These are phyloP conservation scores for Amniataba percoides DNA, from an alignment of 2,797 vertebrate species.

Conservation along the genomic window DNA sequence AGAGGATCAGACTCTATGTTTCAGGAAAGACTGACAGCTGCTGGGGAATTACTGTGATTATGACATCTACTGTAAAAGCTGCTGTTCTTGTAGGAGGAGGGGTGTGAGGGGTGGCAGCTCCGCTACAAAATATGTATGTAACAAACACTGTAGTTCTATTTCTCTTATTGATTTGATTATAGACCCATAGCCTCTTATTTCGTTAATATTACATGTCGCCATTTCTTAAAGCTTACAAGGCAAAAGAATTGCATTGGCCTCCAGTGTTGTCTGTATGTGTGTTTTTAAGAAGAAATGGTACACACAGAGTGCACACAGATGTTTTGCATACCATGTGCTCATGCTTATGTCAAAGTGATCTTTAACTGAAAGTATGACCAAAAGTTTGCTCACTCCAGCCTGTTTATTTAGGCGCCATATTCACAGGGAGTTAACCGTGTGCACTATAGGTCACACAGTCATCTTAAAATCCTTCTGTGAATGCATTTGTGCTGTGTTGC, in stretches of 20 bases:
- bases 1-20: neutral
- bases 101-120: neutral
- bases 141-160: neutral
- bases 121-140: neutral
- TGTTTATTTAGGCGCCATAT: neutral
- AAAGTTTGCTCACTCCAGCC: neutral
- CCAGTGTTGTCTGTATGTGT: neutral
- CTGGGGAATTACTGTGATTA: too few species aligned
- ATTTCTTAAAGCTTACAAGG: neutral
- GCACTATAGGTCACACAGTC: neutral
- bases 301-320: neutral
- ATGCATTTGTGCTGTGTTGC: conserved; percentile 24
- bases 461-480: conserved; percentile 33
- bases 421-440: neutral
- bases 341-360: too few species aligned
- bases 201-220: neutral
- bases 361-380: too few species aligned
- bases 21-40: too few species aligned
- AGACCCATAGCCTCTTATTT: too few species aligned
- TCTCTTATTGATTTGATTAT: neutral
- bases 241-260: neutral
- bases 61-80: too few species aligned
- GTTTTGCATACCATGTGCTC: neutral
- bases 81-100: neutral
- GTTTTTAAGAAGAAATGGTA: neutral